Evolutionary conservation across 2,888 invertebrate genomes (phyloP).

Genomic region (Seira sanloemensis): DNA sequence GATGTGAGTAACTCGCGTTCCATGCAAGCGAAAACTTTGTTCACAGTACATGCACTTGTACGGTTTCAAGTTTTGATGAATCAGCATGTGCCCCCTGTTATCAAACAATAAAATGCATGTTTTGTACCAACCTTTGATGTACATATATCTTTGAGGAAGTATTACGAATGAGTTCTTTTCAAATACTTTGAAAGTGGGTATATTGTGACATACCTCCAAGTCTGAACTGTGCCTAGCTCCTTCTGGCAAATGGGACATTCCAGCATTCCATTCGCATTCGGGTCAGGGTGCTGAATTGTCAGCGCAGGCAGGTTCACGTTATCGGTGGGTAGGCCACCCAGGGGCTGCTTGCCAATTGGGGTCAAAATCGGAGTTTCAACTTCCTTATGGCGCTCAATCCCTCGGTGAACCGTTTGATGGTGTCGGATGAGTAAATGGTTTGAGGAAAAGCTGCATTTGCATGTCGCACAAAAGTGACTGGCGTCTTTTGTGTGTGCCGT

Average conservation of each 20-base stretch:
- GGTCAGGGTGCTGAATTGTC: conserved; percentile 15
- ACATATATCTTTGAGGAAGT: not conserved
- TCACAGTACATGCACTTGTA: conserved; percentile 41
- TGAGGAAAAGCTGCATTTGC: conserved; percentile 24
- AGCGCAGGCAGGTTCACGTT: not conserved
- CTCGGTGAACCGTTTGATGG: not conserved
- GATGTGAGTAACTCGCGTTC: too few relatives aligned
- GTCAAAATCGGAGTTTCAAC: not conserved
- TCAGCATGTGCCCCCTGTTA: conserved; percentile 57
- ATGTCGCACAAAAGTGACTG: conserved; percentile 3
- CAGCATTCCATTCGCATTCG: conserved; percentile 13
- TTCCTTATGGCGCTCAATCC: not conserved
- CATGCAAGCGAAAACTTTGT: conserved; percentile 36
- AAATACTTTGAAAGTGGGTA: too few relatives aligned
- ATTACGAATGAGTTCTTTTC: too few relatives aligned
- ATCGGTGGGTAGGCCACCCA: not conserved
- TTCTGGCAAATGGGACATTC: conserved; percentile 37
- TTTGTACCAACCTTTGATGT: not conserved
- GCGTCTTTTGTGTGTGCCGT: not conserved
- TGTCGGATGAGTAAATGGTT: not conserved
- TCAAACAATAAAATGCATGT: not conserved
- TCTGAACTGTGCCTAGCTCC: conserved; percentile 5
- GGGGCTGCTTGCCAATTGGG: not conserved
- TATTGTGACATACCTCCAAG: conserved; percentile 23
- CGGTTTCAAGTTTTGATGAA: conserved; percentile 56